These are phyloP conservation scores for Zosterops borbonicus DNA, from an alignment of 2,113 vertebrate species.

Conservation along the genomic window DNA sequence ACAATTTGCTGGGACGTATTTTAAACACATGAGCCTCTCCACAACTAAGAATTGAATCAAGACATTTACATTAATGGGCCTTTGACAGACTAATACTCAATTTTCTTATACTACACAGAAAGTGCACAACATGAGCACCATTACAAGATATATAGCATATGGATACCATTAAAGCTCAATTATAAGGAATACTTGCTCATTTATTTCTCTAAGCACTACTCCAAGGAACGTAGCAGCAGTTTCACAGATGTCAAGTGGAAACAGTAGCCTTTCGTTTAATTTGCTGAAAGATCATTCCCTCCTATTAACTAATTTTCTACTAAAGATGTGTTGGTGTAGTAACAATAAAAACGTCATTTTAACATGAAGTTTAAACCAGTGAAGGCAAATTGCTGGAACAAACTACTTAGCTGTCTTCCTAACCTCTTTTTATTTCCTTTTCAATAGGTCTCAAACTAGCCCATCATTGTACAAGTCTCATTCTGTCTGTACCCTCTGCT, in stretches of 20 bases:
- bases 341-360: conserved; percentile 48
- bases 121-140: conserved; percentile 11
- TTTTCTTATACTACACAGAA: not conserved
- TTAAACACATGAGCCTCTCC: not conserved
- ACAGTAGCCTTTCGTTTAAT: conserved; percentile 48
- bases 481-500: not conserved
- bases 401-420: conserved; percentile 18
- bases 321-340: conserved; percentile 24
- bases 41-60: not conserved
- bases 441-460: not conserved
- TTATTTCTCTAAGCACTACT: conserved; percentile 35
- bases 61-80: conserved; percentile 21
- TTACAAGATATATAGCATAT: conserved; percentile 36
- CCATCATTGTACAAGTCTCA: not conserved
- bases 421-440: conserved; percentile 5
- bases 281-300: conserved; percentile 39
- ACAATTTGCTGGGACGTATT: not conserved
- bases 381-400: conserved; percentile 51
- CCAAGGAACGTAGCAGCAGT: not conserved
- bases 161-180: conserved; percentile 33
- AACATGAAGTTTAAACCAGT: conserved; percentile 35
- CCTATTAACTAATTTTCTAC: conserved; percentile 52
- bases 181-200: conserved; percentile 43
- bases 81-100: conserved; percentile 6
- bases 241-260: conserved; percentile 48